Base-by-base conservation (phyloP, 2,113 vertebrate genomes). In the Brachirus orientalis region DNA sequence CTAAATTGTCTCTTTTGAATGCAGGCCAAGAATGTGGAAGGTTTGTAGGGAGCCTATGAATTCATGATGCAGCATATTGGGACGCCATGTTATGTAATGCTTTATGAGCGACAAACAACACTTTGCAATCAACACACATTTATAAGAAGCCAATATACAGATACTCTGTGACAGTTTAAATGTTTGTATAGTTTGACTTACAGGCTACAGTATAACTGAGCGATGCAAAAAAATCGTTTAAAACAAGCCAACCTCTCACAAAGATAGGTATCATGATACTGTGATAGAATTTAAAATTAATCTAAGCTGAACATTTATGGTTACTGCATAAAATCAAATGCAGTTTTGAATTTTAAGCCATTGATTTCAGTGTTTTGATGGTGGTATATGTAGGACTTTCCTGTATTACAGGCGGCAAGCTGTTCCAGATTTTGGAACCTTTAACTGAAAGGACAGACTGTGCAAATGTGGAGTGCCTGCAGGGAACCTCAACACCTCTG, bases 1-100 rank as follows among this genome's bases (percentile, higher is more conserved):
- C 48, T 3, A 11, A 54, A 54, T 58, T 64, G 61, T 72, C 66
- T 47, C 52, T 19, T 47, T 60, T 79, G 28, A 78, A 71, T 22
- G 16, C 47, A 63, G 47, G 33, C 68, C 47, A 22, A 60, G 38
- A 67, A 47, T 53, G 46, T 57, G 60, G 41, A 62, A 22, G 35
- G 55, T 37, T 33, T 33, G n/a, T 6, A 40, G 41, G 35, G 10
- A 61, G 67, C 43, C 16, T 14, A 47, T 50, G 4, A 63, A 43
- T 66, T 57, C 55, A 68, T 69, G 59, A 54, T 48, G 18, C 50
- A 52, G 20, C 22, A 56, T 71, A 74, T 43, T 46, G 19, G 37
- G 36, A 58, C 51, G 66, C 18, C 48, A 17, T 60, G 69, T 73
- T 73, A 70, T 45, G 47, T 41, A 76, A 76, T 33, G 48, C 14